Conservation (phyloP, 2,888 invertebrate species). For the Nomada hirtipes region DNA sequence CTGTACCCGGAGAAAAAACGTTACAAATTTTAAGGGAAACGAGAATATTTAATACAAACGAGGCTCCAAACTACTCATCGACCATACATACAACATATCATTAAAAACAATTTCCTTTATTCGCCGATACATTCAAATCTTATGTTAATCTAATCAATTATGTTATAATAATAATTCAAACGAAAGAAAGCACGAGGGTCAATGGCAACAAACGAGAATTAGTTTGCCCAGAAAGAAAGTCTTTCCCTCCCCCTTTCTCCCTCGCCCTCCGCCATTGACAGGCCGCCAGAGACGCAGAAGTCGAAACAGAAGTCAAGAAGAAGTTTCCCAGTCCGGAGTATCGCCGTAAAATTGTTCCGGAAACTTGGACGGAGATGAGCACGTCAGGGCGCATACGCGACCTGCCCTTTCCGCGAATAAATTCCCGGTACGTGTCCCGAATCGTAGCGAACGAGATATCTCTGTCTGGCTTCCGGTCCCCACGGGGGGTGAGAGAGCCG, state of each 20-base stretch:
- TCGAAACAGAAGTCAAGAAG: constrained; percentile 44
- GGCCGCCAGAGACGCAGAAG: constrained; percentile 37
- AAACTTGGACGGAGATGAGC: constrained; percentile 74
- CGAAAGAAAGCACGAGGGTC: too few species aligned
- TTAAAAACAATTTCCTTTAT: too few species aligned
- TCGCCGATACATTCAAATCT: too few species aligned
- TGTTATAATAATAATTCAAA: too few species aligned
- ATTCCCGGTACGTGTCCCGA: constrained; percentile 81
- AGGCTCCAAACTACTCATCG: too few species aligned
- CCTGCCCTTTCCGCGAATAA: constrained; percentile 77
- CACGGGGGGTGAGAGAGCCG: constrained; percentile 45
- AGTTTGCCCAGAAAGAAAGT: too few species aligned
- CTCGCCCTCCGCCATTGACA: background rate
- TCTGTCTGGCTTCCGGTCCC: constrained; percentile 56
- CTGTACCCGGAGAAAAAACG: constrained; percentile 4
- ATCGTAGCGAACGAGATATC: constrained; percentile 69
- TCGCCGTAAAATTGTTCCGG: constrained; percentile 73
- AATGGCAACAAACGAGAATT: too few species aligned
- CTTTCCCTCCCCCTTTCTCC: too few species aligned
- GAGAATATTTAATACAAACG: background rate
- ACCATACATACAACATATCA: too few species aligned
- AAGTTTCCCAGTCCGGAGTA: constrained; percentile 56
- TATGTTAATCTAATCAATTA: too few species aligned
- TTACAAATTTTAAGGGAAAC: background rate
- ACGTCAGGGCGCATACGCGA: constrained; percentile 73